phyloP scores from a whole-genome alignment of 2,797 vertebrate species.

The Lagocephalus sceleratus region DNA sequence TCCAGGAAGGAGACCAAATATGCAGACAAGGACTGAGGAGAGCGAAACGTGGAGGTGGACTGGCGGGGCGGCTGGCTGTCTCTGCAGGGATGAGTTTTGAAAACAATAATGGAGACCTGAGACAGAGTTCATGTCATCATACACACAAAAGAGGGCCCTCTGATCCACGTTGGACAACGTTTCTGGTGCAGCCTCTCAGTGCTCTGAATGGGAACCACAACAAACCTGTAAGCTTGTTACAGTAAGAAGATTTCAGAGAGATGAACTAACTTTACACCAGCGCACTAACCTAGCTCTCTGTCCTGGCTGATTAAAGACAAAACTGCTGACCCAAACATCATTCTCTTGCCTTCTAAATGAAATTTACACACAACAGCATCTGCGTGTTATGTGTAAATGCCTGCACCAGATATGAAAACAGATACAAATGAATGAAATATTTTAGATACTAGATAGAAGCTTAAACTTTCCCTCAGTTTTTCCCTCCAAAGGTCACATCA shows the following conservation, averaged over 20 bases:
- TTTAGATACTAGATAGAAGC: too few species aligned
- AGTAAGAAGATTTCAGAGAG: constrained; percentile 75
- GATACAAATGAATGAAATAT: too few species aligned
- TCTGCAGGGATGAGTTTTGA: neutral
- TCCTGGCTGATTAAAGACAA: constrained; percentile 23
- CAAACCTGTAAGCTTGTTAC: constrained; percentile 73
- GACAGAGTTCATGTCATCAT: neutral
- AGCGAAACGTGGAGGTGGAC: constrained; percentile 14
- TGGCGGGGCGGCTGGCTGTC: neutral
- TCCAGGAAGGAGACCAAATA: constrained; percentile 40
- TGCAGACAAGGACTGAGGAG: constrained; percentile 40
- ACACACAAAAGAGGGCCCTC: neutral
- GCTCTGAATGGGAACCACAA: constrained; percentile 59
- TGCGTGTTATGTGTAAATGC: neutral
- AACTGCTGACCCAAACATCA: neutral
- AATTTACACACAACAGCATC: neutral
- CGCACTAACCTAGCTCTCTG: constrained; percentile 27
- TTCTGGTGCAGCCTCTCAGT: constrained; percentile 16
- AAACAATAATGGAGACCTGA: neutral
- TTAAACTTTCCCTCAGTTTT: too few species aligned
- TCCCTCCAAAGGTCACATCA: too few species aligned
- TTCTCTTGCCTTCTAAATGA: too few species aligned
- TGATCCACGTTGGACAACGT: constrained; percentile 9
- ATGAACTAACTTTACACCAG: constrained; percentile 71
- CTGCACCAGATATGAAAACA: neutral